phyloP scores from a whole-genome alignment of 2,113 vertebrate species.

The Macquaria ambigua region DNA sequence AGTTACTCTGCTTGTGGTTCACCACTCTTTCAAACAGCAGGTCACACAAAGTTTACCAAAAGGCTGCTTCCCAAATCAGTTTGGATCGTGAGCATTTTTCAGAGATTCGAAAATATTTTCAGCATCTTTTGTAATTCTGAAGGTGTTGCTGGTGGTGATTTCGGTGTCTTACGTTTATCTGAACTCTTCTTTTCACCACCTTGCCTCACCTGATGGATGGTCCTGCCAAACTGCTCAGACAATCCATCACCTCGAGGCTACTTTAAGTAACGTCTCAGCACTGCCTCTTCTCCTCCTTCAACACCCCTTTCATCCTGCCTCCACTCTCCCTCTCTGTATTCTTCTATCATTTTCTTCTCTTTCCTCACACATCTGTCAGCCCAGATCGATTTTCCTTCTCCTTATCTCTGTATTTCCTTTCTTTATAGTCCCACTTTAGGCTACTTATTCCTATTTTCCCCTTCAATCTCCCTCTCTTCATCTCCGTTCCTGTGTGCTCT shows the following conservation, averaged over 20 bases:
- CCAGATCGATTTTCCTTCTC: constrained; percentile 43
- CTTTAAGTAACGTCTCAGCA: constrained; percentile 41
- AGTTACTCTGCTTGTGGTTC: constrained; percentile 54
- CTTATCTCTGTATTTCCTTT: constrained; percentile 30
- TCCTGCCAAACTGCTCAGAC: constrained; percentile 37
- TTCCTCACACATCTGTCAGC: constrained; percentile 45
- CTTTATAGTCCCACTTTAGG: constrained; percentile 45
- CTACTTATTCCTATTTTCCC: constrained; percentile 26
- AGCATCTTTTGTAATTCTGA: constrained; percentile 8
- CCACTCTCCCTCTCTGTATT: constrained; percentile 31
- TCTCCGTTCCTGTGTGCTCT: constrained; percentile 27
- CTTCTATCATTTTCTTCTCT: constrained; percentile 41
- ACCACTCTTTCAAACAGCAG: constrained; percentile 37
- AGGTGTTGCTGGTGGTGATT: constrained; percentile 22
- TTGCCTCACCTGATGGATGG: constrained; percentile 62
- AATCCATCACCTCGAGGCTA: constrained; percentile 64
- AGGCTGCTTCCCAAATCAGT: constrained; percentile 12
- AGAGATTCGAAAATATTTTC: not conserved
- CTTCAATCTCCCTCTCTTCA: constrained; percentile 30
- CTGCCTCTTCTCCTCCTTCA: constrained; percentile 52
- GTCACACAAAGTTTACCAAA: constrained; percentile 59
- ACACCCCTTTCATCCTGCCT: constrained; percentile 42
- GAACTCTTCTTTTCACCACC: constrained; percentile 32
- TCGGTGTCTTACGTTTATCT: constrained; percentile 38
- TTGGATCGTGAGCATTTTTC: constrained; percentile 1